Conservation (phyloP, 2,888 invertebrate species). For the Lampropteryx suffumata region DNA sequence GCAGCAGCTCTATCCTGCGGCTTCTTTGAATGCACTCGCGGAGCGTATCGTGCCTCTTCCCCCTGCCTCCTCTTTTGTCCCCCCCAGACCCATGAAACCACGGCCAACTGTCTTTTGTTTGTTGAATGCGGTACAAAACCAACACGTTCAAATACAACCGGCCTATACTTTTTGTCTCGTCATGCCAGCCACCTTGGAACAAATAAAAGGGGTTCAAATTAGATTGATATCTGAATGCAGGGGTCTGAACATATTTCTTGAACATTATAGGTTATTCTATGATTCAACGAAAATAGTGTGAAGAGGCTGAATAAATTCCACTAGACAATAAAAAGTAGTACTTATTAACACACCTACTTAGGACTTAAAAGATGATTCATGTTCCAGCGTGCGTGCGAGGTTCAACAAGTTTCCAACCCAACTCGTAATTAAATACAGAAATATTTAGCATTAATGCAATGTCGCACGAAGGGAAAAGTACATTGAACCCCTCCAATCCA, state of each 20-base stretch:
- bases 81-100: slow-evolving; percentile 47
- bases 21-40: slow-evolving; percentile 70
- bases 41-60: slow-evolving; percentile 57
- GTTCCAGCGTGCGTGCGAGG: too few species aligned
- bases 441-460: slow-evolving; percentile 6
- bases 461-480: slow-evolving; percentile 5
- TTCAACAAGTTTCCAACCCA: neutral
- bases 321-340: neutral
- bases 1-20: slow-evolving; percentile 65
- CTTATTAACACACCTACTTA: too few species aligned
- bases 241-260: slow-evolving; percentile 23
- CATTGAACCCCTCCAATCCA: slow-evolving; percentile 17
- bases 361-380: too few species aligned
- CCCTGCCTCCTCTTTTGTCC: slow-evolving; percentile 33
- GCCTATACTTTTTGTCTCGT: slow-evolving; percentile 45
- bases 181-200: slow-evolving; percentile 29
- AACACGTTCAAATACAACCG: slow-evolving; percentile 60
- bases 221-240: slow-evolving; percentile 24
- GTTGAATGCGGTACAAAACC: slow-evolving; percentile 70
- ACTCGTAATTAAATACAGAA: slow-evolving; percentile 8
- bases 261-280: slow-evolving; percentile 16
- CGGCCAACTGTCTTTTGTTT: slow-evolving; percentile 72
- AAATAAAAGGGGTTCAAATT: slow-evolving; percentile 21
- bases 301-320: neutral
- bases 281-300: slow-evolving; percentile 8